phyloP scores from a whole-genome alignment of 1,140 invertebrate species.

The Lethocerus indicus region DNA sequence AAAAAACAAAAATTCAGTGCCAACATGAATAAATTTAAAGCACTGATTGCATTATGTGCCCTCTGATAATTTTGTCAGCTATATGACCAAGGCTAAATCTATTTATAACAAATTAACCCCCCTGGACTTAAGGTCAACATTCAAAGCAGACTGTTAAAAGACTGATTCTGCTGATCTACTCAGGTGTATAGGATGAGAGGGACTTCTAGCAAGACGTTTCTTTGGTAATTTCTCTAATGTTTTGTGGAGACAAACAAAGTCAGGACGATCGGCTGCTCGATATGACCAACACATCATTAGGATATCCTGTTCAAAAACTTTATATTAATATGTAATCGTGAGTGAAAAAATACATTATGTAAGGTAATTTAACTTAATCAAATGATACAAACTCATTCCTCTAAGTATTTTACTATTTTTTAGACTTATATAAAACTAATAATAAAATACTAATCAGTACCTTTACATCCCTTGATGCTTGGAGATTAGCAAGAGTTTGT shows the following conservation, averaged over 20 bases:
- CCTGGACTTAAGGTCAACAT: too few species aligned
- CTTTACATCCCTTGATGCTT: slow-evolving; percentile 91
- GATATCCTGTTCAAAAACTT: slow-evolving; percentile 54
- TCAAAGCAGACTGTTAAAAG: too few species aligned
- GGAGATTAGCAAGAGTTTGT: slow-evolving; percentile 82
- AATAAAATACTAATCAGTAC: slow-evolving; percentile 30
- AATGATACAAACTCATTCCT: too few species aligned
- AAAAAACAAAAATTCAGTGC: too few species aligned
- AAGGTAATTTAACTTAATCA: too few species aligned
- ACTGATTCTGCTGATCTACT: slow-evolving; percentile 84
- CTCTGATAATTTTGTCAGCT: too few species aligned
- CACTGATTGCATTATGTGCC: too few species aligned
- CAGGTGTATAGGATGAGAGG: slow-evolving; percentile 90
- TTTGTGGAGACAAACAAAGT: slow-evolving; percentile 71
- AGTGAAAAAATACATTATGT: too few species aligned
- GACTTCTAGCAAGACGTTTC: slow-evolving; percentile 86
- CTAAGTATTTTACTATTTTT: neutral
- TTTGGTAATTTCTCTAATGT: slow-evolving; percentile 80
- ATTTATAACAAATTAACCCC: too few species aligned
- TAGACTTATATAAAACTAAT: neutral
- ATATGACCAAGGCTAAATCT: too few species aligned
- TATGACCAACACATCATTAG: slow-evolving; percentile 94
- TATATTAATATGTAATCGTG: too few species aligned
- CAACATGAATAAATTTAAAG: too few species aligned
- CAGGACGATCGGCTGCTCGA: slow-evolving; percentile 62